Evolutionary conservation across 2,888 invertebrate species (phyloP), one percentile per base, ranked within the genome.

Genomic region (Cybosia mesomella): DNA sequence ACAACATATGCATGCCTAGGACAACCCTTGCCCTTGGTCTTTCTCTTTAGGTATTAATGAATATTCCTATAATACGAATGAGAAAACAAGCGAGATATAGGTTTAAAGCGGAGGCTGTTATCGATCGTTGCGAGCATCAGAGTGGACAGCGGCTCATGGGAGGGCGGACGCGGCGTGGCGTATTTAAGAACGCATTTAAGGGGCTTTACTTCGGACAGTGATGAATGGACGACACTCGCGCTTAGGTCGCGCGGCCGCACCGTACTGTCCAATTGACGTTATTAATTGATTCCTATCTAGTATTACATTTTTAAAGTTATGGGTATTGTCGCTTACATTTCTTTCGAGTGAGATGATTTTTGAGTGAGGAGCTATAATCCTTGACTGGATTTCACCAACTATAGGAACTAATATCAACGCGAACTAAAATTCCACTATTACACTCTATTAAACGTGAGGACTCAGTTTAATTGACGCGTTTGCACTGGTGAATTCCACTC

Each of bases 121-220:
- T 90, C 85, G 89, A 89, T 88, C 86, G 83, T 64, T 67, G 81
- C 73, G 76, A 81, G 83, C 83, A 84, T 80, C 83, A 75, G 75
- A 88, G 86, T 89, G 90, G 91, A 90, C 90, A 89, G 81, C 76
- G 80, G 83, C 73, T 70, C 70, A 75, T 75, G 71, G 79, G 75
- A 67, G 76, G 72, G 68, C 63, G 74, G 64, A 69, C 70, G 72
- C 70, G 74, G 79, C 75, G 78, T 76, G 81, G 78, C 89, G 88
- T 87, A 89, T 91, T 91, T 91, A 90, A 91, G 91, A 91, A 90
- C 89, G 87, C 88, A 88, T 91, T 90, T 89, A 88, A 88, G 89
- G 87, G 91, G 91, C 89, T 92, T 92, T 89, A 89, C 84, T 84
- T 80, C 67, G 83, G 93, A 93, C 93, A 91, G 85, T 92, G 93